A percentile compares a stretch with the other conserved stretches of the same genome.
These are phyloP conservation scores for Orius laevigatus DNA, from an alignment of 1,140 invertebrate genomes.

Conservation along the genomic window DNA sequence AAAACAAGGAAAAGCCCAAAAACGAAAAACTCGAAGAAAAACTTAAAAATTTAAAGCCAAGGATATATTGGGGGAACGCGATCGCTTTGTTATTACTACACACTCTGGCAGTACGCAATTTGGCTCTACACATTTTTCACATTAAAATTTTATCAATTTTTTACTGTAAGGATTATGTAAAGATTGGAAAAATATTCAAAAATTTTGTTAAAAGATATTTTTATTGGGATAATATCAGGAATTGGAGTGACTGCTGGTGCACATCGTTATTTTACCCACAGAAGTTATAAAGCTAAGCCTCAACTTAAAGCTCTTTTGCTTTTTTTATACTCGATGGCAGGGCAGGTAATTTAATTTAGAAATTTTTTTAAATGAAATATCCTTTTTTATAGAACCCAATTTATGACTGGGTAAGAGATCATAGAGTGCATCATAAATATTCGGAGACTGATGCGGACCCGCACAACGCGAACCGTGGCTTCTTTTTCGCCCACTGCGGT, in stretches of 20 bases:
- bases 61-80: too few relatives aligned
- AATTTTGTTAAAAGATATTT: too few relatives aligned
- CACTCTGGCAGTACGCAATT: too few relatives aligned
- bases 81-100: too few relatives aligned
- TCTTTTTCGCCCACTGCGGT: constrained; percentile 82
- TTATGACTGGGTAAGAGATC: constrained; percentile 57
- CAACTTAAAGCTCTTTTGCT: constrained; percentile 53
- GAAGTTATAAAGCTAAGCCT: constrained; percentile 61
- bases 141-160: too few relatives aligned
- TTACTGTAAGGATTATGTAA: too few relatives aligned
- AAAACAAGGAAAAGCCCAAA: too few relatives aligned
- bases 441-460: constrained; percentile 82
- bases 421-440: constrained; percentile 79
- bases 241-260: constrained; percentile 60
- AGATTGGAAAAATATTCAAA: too few relatives aligned
- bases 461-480: constrained; percentile 72
- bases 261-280: constrained; percentile 71
- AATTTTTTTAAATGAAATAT: neutral
- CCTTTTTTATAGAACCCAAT: constrained; percentile 35
- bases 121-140: too few relatives aligned
- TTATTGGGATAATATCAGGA: neutral
- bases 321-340: constrained; percentile 47
- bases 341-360: constrained; percentile 39
- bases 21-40: too few relatives aligned
- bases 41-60: too few relatives aligned